phyloP scores from a whole-genome alignment of 2,797 vertebrate species.

The Otolemur crassicaudatus region DNA sequence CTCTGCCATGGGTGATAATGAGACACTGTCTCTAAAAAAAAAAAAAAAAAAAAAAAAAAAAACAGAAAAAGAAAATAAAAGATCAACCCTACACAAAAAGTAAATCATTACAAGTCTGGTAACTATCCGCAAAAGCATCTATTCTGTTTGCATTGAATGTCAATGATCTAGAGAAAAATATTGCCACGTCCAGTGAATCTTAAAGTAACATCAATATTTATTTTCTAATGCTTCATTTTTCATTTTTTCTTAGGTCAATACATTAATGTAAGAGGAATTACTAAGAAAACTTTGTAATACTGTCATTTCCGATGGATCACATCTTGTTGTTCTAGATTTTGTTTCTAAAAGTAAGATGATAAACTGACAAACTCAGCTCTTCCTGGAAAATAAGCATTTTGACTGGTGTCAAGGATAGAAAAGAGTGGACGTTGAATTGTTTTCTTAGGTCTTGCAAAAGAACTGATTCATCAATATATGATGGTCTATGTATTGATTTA shows the following conservation, averaged over 20 bases:
- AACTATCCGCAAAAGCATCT: not conserved
- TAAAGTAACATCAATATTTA: not conserved
- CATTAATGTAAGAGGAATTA: not conserved
- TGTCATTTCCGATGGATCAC: not conserved
- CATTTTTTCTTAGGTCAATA: not conserved
- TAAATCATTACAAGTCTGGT: not conserved
- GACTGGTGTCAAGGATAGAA: not conserved
- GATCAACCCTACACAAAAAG: not conserved
- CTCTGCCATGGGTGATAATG: too few relatives aligned
- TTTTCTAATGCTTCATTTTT: not conserved
- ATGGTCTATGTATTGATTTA: not conserved
- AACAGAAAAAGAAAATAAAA: not conserved
- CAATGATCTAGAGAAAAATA: not conserved
- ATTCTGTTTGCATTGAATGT: not conserved
- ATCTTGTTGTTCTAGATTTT: not conserved
- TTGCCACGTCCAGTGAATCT: not conserved
- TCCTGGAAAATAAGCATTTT: not conserved
- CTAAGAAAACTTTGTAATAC: not conserved
- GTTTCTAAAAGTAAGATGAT: not conserved
- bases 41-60: too few relatives aligned
- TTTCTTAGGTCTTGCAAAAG: not conserved
- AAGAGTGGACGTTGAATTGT: not conserved
- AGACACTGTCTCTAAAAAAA: too few relatives aligned
- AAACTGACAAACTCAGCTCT: not conserved
- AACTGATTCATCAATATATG: not conserved